A percentile compares a stretch with the other conserved stretches of the same genome.
Evolutionary conservation across 2,113 vertebrate genomes (phyloP).

Genomic region (Rattus rattus): DNA sequence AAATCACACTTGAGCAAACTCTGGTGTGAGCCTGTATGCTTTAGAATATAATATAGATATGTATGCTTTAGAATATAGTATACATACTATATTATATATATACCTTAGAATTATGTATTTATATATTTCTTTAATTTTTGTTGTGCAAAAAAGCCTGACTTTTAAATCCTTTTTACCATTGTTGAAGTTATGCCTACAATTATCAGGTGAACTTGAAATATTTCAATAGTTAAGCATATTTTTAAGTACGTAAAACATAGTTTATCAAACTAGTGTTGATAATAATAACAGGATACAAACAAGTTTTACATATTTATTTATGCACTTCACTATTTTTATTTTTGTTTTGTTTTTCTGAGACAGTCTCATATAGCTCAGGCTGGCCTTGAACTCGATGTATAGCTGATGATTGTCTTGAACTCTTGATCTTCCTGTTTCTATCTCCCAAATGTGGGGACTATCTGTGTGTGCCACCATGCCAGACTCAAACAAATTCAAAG

Average conservation of each 20-base stretch:
- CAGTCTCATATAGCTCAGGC: background rate
- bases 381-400: background rate
- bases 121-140: constrained; percentile 33
- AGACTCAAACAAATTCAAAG: background rate
- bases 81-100: no score
- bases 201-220: background rate
- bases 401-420: background rate
- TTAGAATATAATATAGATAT: background rate
- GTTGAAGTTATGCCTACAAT: background rate
- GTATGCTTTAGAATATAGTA: no score
- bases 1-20: background rate
- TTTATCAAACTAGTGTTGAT: constrained; percentile 37
- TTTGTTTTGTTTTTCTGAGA: background rate
- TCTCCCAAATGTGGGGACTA: background rate
- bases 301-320: background rate
- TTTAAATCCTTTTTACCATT: background rate
- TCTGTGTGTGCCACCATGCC: background rate
- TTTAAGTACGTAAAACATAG: constrained; percentile 14
- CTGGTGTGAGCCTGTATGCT: background rate
- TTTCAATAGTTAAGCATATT: background rate
- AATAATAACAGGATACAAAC: constrained; percentile 25
- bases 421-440: background rate
- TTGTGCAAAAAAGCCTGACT: background rate
- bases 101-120: background rate
- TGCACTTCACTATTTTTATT: background rate